These are phyloP conservation scores for Galagoides demidoff DNA, from an alignment of 2,797 vertebrate genomes.

Conservation along the genomic window DNA sequence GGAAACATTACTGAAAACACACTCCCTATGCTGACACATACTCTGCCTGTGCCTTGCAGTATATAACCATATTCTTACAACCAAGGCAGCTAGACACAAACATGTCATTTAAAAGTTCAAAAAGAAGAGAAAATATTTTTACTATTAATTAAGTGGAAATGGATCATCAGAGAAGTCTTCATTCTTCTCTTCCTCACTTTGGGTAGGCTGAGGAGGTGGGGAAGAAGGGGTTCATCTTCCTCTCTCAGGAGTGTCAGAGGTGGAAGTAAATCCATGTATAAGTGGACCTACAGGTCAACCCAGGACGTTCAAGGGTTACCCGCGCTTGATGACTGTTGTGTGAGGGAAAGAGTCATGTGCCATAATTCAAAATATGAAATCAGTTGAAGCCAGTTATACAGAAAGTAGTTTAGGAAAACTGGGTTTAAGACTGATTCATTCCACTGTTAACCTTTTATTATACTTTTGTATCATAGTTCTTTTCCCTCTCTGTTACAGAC, in stretches of 20 bases:
- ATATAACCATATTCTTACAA: neutral
- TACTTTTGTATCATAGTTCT: neutral
- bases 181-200: neutral
- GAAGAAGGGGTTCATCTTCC: neutral
- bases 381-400: neutral
- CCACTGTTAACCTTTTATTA: neutral
- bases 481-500: neutral
- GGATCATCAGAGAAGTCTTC: neutral
- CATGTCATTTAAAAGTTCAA: neutral
- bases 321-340: neutral
- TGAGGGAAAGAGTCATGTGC: neutral
- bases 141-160: neutral
- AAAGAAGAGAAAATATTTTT: neutral
- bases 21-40: neutral
- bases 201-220: neutral
- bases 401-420: neutral
- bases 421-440: neutral
- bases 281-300: neutral
- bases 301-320: neutral
- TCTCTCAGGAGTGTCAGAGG: neutral
- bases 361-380: neutral
- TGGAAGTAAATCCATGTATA: neutral
- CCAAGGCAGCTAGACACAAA: neutral
- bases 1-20: neutral
- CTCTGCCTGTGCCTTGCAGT: too few relatives aligned